Base-by-base conservation (phyloP, 2,797 vertebrate species). In the Labeo calbasu region DNA sequence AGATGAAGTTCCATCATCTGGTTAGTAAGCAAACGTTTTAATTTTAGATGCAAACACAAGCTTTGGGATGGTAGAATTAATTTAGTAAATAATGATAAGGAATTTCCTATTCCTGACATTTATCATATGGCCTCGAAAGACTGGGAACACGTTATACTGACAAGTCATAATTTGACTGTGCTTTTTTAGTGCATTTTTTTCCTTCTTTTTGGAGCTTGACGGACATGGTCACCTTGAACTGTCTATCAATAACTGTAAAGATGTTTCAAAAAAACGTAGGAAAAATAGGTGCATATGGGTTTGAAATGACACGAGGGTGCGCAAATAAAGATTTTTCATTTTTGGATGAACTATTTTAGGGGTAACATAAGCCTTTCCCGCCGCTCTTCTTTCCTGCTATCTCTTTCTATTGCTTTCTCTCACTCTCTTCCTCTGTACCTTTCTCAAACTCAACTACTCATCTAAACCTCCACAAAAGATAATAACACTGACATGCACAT, bases 151-250 rank as follows among this genome's bases (percentile, higher is more conserved):
- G 2, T 53, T 12, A 32, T 32, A 32, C 68, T 46, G 43, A 14
- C 46, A 71, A 11, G 6, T 51, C 57, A 50, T 28, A 32, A 65
- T 25, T 61, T 65, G 23, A 28, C 10, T 1, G 21, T 23, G 23
- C 25, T 75, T 55, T 73, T 65, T 59, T 59, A 17, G n/a, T n/a
- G 51, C 1, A 15, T 28, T 40, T 25, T 46, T 59, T 48, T 15
- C 2, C 10, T 50, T 57, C 12, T 57, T 65, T 75, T 32, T 50
- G 40, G 9, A 63, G n/a, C 9, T 63, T 63, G 40, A 28, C 21
- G 53, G 50, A 53, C 11, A 59, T 79, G 77, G 43, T 79, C 59
- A 79, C 77, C 46, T 79, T 79, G 59, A 79, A 32, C 61, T 36
- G 43, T 79, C 61, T 36, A 48, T 79, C 77, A 66, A 36, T 79